These are phyloP conservation scores for Typhlichthys eigenmanni DNA, from an alignment of 2,797 vertebrate species.

Conservation along the genomic window DNA sequence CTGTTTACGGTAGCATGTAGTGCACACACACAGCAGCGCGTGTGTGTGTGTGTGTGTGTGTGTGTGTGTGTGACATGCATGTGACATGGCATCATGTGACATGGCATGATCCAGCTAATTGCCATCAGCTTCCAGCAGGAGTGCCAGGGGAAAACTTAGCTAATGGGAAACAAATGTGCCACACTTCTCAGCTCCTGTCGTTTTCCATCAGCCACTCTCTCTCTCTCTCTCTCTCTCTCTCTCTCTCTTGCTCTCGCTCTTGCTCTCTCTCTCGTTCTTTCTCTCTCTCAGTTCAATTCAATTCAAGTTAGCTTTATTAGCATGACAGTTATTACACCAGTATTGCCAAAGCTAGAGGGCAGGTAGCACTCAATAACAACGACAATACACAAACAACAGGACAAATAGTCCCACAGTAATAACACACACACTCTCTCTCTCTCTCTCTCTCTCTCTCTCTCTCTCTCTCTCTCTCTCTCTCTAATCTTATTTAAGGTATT, in stretches of 20 bases:
- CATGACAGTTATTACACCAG: no score
- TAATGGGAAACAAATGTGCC: slow-evolving; percentile 52
- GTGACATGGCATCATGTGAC: slow-evolving; percentile 49
- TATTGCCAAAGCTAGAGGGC: no score
- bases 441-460: no score
- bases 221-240: slow-evolving; percentile 7
- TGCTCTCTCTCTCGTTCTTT: slow-evolving; percentile 7
- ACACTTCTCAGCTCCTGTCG: slow-evolving; percentile 35
- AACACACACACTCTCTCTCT: no score
- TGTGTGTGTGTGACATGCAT: slow-evolving; percentile 31
- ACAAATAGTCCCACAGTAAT: no score
- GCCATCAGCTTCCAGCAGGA: slow-evolving; percentile 24
- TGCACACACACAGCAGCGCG: slow-evolving; percentile 11
- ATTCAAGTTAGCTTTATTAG: no score
- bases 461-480: slow-evolving; percentile 5
- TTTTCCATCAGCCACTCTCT: slow-evolving; percentile 15
- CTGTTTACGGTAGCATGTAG: slow-evolving; percentile 4
- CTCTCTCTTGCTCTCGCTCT: slow-evolving; percentile 5
- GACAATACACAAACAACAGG: no score
- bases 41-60: no score
- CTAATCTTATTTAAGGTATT: no score
- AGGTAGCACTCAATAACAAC: no score
- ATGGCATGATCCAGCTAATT: slow-evolving; percentile 39
- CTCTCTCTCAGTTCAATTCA: slow-evolving; percentile 25
- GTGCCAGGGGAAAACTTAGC: slow-evolving; percentile 27